Base-by-base conservation (phyloP, 2,797 vertebrate genomes). In the Callimico goeldii region DNA sequence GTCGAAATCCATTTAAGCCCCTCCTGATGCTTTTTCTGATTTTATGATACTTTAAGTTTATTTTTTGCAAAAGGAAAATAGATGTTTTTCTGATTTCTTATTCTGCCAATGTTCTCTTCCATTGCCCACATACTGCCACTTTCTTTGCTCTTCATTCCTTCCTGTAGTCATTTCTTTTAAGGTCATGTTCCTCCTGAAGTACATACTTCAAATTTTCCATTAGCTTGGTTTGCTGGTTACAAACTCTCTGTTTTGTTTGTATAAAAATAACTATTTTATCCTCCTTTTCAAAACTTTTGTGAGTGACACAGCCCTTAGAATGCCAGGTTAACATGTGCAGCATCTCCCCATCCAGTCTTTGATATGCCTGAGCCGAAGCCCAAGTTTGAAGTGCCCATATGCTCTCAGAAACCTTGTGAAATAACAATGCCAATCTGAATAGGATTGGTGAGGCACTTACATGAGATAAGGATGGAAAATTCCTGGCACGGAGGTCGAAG, bases 191-290 rank as follows among this genome's bases (percentile, higher is more conserved):
- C n/a, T 64, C 87, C 46, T 80, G 46, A 94, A 91, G 50, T 81
- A 85, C 85, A 84, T 80, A 19, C 72, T 84, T 88, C 24, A 90
- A 61, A 94, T 83, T 97, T 93, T 97, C 80, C 83, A 91, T 85
- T 64, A 91, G 36, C 61, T 57, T 4, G 9, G 24, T 92, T 67
- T 83, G 8, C 61, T 91, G 43, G 80, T 80, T 39, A 83, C 64
- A 93, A 84, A 55, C 20, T 33, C 48, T 55, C 39, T 41, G 48
- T 96, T 94, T 76, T 80, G 41, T 95, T 77, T 91, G 70, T 41
- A 52, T 83, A 96, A 91, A 96, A 91, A 36, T 75, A 82, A 86
- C 93, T 70, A 33, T 82, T 61, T 90, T n/a, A 39, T 50, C 50
- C 13, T 94, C 61, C 15, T 75, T 24, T 90, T 88, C 28, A 90